Conservation (phyloP, 2,888 invertebrate species). For the Oeneis ivallda region DNA sequence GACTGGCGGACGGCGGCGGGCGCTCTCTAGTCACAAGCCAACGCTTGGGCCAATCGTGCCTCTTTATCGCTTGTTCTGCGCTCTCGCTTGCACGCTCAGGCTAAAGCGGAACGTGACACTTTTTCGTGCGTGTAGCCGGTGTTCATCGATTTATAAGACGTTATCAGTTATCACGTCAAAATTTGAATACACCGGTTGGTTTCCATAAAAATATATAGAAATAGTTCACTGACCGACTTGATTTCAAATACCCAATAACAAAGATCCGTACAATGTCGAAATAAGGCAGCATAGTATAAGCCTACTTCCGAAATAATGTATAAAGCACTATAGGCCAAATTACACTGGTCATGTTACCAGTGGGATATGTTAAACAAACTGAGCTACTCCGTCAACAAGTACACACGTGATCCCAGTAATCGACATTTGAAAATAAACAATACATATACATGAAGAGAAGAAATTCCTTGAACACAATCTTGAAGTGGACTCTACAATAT, state of each 20-base stretch:
- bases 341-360: constrained; percentile 51
- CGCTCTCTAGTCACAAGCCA: too few species aligned
- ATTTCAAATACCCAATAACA: constrained; percentile 33
- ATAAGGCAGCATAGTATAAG: constrained; percentile 16
- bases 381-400: constrained; percentile 66
- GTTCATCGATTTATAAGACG: too few species aligned
- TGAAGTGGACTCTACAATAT: constrained; percentile 48
- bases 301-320: constrained; percentile 18
- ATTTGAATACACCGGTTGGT: constrained; percentile 16
- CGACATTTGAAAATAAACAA: constrained; percentile 76
- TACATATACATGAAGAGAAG: constrained; percentile 49
- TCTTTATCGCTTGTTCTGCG: too few species aligned
- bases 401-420: constrained; percentile 62
- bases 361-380: constrained; percentile 65
- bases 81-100: too few species aligned
- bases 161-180: too few species aligned
- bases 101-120: too few species aligned
- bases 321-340: constrained; percentile 43
- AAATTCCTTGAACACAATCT: constrained; percentile 63
- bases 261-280: constrained; percentile 36
- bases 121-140: too few species aligned
- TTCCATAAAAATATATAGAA: constrained; percentile 23
- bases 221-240: constrained; percentile 41
- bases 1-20: too few species aligned
- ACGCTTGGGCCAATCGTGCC: too few species aligned